Percentiles rank a stretch among this genome's conserved stretches.
phyloP scores from a whole-genome alignment of 2,797 vertebrate genomes.

The Nannoperca obscura region DNA sequence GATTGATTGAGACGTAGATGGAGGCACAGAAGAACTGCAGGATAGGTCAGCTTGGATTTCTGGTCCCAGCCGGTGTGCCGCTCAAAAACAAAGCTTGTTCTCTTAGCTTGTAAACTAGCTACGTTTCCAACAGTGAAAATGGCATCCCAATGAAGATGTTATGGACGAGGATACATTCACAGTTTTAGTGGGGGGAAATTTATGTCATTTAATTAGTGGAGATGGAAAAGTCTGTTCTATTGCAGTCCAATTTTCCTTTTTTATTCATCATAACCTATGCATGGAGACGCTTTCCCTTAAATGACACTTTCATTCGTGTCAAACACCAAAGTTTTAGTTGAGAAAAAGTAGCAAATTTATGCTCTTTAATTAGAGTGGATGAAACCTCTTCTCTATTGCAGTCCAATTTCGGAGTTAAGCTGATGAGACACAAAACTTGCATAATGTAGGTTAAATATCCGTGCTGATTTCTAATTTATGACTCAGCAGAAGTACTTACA shows the following conservation, averaged over 20 bases:
- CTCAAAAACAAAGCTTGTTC: too few relatives aligned
- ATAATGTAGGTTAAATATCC: conserved; percentile 37
- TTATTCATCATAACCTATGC: conserved; percentile 49
- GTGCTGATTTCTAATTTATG: conserved; percentile 26
- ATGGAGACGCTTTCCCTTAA: conserved; percentile 43
- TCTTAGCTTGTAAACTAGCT: too few relatives aligned
- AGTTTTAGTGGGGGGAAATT: conserved; percentile 21
- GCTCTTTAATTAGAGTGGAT: conserved; percentile 58
- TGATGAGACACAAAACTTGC: conserved; percentile 44
- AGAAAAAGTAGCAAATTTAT: conserved; percentile 51
- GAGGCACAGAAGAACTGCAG: too few relatives aligned
- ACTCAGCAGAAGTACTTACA: conserved; percentile 88
- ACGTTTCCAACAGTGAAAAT: too few relatives aligned
- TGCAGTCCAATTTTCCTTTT: conserved; percentile 34
- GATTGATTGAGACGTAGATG: too few relatives aligned
- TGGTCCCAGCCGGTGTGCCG: too few relatives aligned
- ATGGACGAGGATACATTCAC: too few relatives aligned
- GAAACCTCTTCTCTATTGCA: conserved; percentile 34
- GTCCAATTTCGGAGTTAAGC: conserved; percentile 40
- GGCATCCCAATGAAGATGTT: too few relatives aligned
- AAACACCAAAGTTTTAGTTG: conserved; percentile 46
- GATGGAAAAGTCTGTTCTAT: conserved; percentile 33
- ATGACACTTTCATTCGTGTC: conserved; percentile 46
- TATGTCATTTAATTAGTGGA: conserved; percentile 64
- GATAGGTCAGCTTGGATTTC: too few relatives aligned